phyloP scores from a whole-genome alignment of 2,797 vertebrate genomes.

The Thalassophryne amazonica region DNA sequence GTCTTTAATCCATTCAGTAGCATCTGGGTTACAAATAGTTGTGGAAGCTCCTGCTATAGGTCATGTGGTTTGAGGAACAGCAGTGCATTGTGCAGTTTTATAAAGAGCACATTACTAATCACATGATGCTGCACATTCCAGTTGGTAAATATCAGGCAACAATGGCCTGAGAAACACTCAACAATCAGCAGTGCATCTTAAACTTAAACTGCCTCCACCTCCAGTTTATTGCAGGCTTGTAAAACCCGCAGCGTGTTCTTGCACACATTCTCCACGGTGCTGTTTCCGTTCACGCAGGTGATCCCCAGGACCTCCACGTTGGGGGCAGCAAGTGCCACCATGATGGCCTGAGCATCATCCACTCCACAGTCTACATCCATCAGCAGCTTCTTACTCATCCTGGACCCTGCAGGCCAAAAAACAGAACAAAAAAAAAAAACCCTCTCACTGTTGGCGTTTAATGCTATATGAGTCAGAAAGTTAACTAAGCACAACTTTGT shows the following conservation, averaged over 20 bases:
- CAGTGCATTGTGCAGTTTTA: neutral
- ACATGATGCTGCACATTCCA: slow-evolving; percentile 2
- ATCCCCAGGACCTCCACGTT: slow-evolving; percentile 72
- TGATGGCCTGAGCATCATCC: slow-evolving; percentile 80
- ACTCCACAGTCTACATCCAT: slow-evolving; percentile 74
- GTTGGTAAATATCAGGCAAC: neutral
- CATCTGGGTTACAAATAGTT: too few relatives aligned
- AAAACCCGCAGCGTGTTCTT: slow-evolving; percentile 76
- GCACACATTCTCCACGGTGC: slow-evolving; percentile 75
- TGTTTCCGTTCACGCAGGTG: slow-evolving; percentile 79
- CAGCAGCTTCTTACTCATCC: slow-evolving; percentile 73
- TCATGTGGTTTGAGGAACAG: slow-evolving; percentile 21
- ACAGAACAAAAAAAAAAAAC: neutral
- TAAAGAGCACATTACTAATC: neutral
- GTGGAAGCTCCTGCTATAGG: neutral
- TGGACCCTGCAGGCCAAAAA: slow-evolving; percentile 25
- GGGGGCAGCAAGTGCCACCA: slow-evolving; percentile 73
- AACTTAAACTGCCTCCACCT: slow-evolving; percentile 71
- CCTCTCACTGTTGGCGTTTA: too few relatives aligned
- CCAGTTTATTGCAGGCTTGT: slow-evolving; percentile 59
- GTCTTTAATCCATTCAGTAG: too few relatives aligned
- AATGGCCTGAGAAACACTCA: neutral
- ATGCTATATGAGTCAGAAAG: too few relatives aligned
- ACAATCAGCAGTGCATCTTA: too few relatives aligned
- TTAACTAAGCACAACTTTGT: too few relatives aligned